Conservation (phyloP, 2,888 invertebrate genomes). For the Cryptocephalus primarius region DNA sequence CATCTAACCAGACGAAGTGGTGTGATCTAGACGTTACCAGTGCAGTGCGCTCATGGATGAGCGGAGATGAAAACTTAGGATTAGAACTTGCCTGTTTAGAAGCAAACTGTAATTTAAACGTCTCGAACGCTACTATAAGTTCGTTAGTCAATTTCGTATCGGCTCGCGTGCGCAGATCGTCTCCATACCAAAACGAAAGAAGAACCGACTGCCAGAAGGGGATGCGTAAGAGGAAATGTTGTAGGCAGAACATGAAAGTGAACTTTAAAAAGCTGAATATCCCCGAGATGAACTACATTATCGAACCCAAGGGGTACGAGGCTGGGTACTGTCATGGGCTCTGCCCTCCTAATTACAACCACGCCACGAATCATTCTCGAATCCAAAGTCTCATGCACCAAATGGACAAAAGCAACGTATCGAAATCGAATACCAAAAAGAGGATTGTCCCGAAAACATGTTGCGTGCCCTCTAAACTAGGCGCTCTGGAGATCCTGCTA, state of each 20-base stretch:
- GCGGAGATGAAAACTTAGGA: constrained; percentile 39
- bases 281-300: constrained; percentile 44
- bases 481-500: constrained; percentile 53
- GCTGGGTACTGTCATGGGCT: constrained; percentile 61
- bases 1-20: constrained; percentile 41
- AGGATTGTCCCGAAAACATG: constrained; percentile 46
- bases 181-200: constrained; percentile 30
- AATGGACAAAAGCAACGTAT: constrained; percentile 38
- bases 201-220: constrained; percentile 44
- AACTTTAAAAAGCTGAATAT: constrained; percentile 51
- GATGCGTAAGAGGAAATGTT: constrained; percentile 45
- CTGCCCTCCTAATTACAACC: constrained; percentile 56
- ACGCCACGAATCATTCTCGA: constrained; percentile 59
- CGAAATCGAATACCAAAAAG: constrained; percentile 22
- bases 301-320: constrained; percentile 59
- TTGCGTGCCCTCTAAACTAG: constrained; percentile 57
- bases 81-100: constrained; percentile 44
- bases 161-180: constrained; percentile 22
- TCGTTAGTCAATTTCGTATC: constrained; percentile 27
- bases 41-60: constrained; percentile 41
- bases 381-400: constrained; percentile 58
- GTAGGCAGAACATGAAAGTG: constrained; percentile 55
- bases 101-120: constrained; percentile 35
- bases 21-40: constrained; percentile 48
- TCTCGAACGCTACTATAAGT: constrained; percentile 29